Percentiles rank a stretch among this genome's conserved stretches.
Evolutionary conservation across 2,113 vertebrate genomes (phyloP).

Genomic region (Motacilla tschutschensis): DNA sequence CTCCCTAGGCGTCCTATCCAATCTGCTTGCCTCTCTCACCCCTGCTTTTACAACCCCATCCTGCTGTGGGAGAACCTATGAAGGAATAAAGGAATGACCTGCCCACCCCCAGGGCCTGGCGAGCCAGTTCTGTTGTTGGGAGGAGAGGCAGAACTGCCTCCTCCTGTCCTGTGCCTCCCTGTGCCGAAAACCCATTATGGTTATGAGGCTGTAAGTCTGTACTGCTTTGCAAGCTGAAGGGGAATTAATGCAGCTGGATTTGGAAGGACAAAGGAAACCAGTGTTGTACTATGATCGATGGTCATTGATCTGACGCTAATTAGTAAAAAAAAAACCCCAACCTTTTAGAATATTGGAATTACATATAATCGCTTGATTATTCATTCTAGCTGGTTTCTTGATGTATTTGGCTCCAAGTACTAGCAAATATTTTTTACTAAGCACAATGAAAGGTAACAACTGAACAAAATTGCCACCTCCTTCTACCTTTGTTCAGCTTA

Average conservation of each 20-base stretch:
- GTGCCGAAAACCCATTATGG: background rate
- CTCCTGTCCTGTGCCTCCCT: background rate
- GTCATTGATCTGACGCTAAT: conserved; percentile 58
- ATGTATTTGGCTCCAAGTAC: background rate
- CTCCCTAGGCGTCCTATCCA: background rate
- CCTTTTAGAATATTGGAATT: conserved; percentile 50
- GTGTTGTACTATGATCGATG: conserved; percentile 57
- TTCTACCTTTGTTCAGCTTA: conserved; percentile 3
- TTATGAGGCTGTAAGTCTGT: background rate
- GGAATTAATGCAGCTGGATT: conserved; percentile 64
- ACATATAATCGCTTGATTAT: conserved; percentile 52
- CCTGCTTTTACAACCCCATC: background rate
- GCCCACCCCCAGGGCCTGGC: background rate
- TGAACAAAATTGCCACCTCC: background rate
- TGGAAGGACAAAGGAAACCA: conserved; percentile 69
- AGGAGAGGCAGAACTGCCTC: background rate
- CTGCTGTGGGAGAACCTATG: fast-evolving
- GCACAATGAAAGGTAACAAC: conserved; percentile 3
- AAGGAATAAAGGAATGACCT: background rate
- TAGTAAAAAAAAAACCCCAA: conserved; percentile 46
- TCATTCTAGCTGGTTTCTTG: conserved; percentile 10
- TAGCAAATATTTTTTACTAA: background rate
- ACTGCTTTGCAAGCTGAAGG: conserved; percentile 17
- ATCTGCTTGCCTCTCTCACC: background rate
- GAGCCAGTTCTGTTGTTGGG: background rate